Evolutionary conservation across 1,140 invertebrate genomes (phyloP).

Genomic region (Orius laevigatus): DNA sequence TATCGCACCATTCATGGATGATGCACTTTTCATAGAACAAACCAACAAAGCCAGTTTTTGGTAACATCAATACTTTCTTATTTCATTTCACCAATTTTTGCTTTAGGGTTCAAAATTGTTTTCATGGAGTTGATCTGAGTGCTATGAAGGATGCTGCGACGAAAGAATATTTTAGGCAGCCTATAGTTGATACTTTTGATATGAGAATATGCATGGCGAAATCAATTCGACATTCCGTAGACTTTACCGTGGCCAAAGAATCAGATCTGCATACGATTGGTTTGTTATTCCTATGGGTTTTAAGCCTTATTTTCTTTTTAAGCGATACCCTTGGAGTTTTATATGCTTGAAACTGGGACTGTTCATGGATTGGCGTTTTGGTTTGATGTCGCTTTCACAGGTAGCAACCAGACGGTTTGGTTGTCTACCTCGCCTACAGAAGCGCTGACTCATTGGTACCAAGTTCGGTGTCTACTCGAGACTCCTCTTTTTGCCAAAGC

Average conservation of each 20-base stretch:
- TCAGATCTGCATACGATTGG: constrained; percentile 87
- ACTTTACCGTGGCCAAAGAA: constrained; percentile 87
- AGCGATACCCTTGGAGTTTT: constrained; percentile 90
- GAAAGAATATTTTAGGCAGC: constrained; percentile 96
- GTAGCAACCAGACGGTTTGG: constrained; percentile 82
- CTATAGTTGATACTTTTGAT: constrained; percentile 98
- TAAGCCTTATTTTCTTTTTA: constrained; percentile 16
- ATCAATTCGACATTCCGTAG: constrained; percentile 85
- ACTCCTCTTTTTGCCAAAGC: constrained; percentile 88
- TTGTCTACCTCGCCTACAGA: constrained; percentile 96
- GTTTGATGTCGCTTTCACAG: constrained; percentile 99
- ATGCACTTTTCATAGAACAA: constrained; percentile 95
- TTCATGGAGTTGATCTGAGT: constrained; percentile 94
- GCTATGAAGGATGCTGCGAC: constrained; percentile 78
- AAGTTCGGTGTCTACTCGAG: constrained; percentile 90
- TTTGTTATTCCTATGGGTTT: constrained; percentile 26
- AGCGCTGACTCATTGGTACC: constrained; percentile 99
- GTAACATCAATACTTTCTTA: constrained; percentile 35
- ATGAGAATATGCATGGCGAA: constrained; percentile 93
- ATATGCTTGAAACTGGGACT: constrained; percentile 79
- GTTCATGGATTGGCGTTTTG: constrained; percentile 97
- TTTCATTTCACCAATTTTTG: not conserved
- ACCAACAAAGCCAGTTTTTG: constrained; percentile 98
- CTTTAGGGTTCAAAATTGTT: constrained; percentile 77
- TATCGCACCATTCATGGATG: constrained; percentile 96